A percentile compares a stretch with the other conserved stretches of the same genome.
Conservation (phyloP, 2,797 vertebrate species). For the Erethizon dorsatum region DNA sequence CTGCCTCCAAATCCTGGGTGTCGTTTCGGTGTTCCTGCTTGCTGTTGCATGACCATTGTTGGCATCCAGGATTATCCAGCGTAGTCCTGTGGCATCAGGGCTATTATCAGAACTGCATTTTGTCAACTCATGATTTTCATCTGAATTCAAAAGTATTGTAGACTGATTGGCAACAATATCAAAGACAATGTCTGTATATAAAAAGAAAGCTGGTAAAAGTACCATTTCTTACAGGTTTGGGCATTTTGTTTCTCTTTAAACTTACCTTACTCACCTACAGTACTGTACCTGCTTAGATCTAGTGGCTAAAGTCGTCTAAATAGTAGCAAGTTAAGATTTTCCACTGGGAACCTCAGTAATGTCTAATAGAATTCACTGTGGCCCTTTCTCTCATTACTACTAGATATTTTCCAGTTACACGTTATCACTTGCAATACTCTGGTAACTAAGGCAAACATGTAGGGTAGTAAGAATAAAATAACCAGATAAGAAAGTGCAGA, state of each 20-base stretch:
- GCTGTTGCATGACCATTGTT: not conserved
- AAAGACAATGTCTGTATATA: not conserved
- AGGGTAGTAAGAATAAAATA: not conserved
- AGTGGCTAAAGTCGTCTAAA: not conserved
- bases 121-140: not conserved
- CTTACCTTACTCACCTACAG: not conserved
- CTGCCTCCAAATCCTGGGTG: too few relatives aligned
- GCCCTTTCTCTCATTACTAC: not conserved
- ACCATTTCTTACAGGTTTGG: not conserved
- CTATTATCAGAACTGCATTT: not conserved
- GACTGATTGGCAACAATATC: not conserved
- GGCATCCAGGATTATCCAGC: not conserved
- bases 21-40: too few relatives aligned
- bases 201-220: not conserved
- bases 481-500: not conserved
- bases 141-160: not conserved
- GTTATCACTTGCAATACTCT: not conserved
- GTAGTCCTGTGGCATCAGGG: not conserved
- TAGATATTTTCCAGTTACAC: not conserved
- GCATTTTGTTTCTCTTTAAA: not conserved
- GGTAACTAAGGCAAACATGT: not conserved
- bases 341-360: not conserved
- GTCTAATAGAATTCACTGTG: constrained; percentile 14
- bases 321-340: not conserved
- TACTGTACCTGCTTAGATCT: not conserved